Percentiles rank a stretch among this genome's conserved stretches.
Conservation (phyloP, 2,888 invertebrate genomes). For the Spilosoma lubricipeda region DNA sequence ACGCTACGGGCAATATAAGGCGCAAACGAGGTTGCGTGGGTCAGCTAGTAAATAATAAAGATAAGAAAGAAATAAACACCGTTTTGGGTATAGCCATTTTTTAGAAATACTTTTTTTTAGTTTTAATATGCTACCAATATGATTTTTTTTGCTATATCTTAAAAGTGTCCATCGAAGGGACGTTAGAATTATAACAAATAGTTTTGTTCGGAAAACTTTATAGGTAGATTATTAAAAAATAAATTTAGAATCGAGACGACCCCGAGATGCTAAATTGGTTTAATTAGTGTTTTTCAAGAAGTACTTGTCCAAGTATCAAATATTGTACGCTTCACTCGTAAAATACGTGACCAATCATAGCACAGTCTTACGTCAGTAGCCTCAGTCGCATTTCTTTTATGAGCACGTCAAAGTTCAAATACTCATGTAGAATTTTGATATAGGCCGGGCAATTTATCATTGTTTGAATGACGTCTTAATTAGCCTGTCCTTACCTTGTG, state of each 20-base stretch:
- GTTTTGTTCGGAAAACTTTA: neutral
- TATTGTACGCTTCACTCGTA: constrained; percentile 9
- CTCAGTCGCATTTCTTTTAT: constrained; percentile 67
- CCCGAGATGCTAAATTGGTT: neutral
- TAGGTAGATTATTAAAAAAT: neutral
- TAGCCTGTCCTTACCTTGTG: constrained; percentile 75
- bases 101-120: no score
- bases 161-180: no score
- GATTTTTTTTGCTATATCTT: no score
- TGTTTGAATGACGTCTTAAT: constrained; percentile 76
- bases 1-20: no score
- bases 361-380: constrained; percentile 60
- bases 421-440: constrained; percentile 78
- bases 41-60: no score
- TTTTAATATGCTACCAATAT: no score
- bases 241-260: neutral
- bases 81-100: no score
- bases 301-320: neutral
- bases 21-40: no score
- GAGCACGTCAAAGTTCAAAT: constrained; percentile 78
- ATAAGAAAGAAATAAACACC: no score
- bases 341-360: constrained; percentile 67
- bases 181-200: no score
- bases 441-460: constrained; percentile 73
- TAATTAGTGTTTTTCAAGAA: neutral